These are phyloP conservation scores for Brachypalpus laphriformis DNA, from an alignment of 2,888 invertebrate species.

Conservation along the genomic window DNA sequence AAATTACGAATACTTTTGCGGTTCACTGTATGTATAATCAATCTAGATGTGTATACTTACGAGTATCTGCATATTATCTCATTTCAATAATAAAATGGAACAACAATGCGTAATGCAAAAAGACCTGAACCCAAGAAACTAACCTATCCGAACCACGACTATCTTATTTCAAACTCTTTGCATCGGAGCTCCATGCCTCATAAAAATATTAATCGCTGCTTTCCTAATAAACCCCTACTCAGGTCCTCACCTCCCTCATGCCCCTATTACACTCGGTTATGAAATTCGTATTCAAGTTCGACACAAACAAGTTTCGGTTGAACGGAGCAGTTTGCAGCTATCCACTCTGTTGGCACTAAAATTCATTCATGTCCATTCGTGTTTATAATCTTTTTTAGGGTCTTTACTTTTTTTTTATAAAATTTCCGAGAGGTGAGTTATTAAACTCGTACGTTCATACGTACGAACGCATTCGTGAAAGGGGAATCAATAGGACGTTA, in stretches of 20 bases:
- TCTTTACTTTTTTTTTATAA: conserved; percentile 13
- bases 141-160: not conserved
- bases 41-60: too few relatives aligned
- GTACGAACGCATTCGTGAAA: not conserved
- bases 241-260: not conserved
- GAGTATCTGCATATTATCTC: not conserved
- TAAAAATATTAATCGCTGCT: not conserved
- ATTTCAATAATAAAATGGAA: not conserved
- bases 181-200: not conserved
- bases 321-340: not conserved
- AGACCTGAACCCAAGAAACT: not conserved
- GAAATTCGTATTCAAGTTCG: conserved; percentile 34
- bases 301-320: conserved; percentile 26
- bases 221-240: not conserved
- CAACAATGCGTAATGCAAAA: not conserved
- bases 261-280: conserved; percentile 17
- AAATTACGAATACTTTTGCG: too few relatives aligned
- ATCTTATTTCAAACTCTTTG: not conserved
- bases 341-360: not conserved
- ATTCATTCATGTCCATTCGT: conserved; percentile 54
- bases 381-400: conserved; percentile 26
- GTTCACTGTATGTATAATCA: too few relatives aligned
- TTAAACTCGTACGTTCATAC: too few relatives aligned
- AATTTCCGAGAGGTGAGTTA: conserved; percentile 28
- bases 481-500: not conserved